Conservation (phyloP, 2,113 vertebrate genomes). For the Hoplias malabaricus region DNA sequence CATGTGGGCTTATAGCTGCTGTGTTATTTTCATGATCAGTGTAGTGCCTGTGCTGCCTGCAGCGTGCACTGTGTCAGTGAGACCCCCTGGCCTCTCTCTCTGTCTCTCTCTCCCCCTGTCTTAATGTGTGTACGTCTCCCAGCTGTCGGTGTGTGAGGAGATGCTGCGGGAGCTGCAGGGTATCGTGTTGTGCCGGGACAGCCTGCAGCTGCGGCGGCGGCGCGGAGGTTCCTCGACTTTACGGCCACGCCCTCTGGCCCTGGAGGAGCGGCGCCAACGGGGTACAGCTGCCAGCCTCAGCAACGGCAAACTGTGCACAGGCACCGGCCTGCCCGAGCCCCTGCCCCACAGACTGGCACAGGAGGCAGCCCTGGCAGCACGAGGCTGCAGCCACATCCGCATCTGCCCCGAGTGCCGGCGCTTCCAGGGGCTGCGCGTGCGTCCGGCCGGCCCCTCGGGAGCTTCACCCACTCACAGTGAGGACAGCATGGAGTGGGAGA, state of each 20-base stretch:
- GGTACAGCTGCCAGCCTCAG: constrained; percentile 79
- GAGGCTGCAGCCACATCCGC: constrained; percentile 92
- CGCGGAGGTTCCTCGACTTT: constrained; percentile 70
- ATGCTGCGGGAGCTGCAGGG: constrained; percentile 92
- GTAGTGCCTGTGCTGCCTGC: constrained; percentile 26
- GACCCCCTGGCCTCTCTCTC: constrained; percentile 55
- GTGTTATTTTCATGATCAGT: constrained; percentile 20
- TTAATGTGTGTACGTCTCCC: constrained; percentile 59
- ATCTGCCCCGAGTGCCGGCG: constrained; percentile 95
- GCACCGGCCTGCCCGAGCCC: constrained; percentile 82
- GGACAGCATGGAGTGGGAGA: constrained; percentile 95
- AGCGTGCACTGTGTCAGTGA: constrained; percentile 69
- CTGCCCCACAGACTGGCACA: constrained; percentile 92
- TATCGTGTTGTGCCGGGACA: constrained; percentile 93
- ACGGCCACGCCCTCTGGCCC: constrained; percentile 73
- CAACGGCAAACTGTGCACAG: constrained; percentile 92
- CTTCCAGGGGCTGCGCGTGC: constrained; percentile 88
- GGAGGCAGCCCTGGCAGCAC: constrained; percentile 87
- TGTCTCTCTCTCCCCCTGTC: constrained; percentile 44
- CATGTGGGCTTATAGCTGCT: too few species aligned
- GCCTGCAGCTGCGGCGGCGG: constrained; percentile 82
- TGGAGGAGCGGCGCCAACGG: constrained; percentile 81
- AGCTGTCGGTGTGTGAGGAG: constrained; percentile 95
- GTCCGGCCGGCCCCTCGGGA: constrained; percentile 64
- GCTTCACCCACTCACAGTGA: constrained; percentile 85